phyloP scores from a whole-genome alignment of 2,113 vertebrate genomes.

The Eublepharis macularius region DNA sequence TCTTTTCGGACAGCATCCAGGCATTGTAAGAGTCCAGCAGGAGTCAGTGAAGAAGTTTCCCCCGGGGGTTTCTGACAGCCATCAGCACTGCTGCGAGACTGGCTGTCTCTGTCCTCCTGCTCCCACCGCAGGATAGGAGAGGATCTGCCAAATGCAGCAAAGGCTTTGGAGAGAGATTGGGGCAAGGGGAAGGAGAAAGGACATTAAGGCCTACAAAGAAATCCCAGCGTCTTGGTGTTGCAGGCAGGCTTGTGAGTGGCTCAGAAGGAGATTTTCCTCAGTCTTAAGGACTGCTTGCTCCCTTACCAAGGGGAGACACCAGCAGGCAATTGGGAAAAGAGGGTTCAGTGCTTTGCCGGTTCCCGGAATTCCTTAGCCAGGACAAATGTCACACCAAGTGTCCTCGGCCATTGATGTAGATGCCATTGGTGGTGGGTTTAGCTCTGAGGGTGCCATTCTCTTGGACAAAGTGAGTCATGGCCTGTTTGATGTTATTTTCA shows the following conservation, averaged over 20 bases:
- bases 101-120: not conserved
- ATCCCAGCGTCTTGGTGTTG: not conserved
- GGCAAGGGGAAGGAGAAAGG: not conserved
- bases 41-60: not conserved
- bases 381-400: slow-evolving; percentile 80
- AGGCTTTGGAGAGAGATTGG: not conserved
- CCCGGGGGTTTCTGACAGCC: not conserved
- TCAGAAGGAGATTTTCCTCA: not conserved
- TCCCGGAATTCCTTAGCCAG: not conserved
- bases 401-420: slow-evolving; percentile 82
- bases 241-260: not conserved
- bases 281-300: not conserved
- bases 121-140: not conserved
- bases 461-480: slow-evolving; percentile 85
- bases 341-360: not conserved
- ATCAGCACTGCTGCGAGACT: not conserved
- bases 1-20: no score
- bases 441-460: slow-evolving; percentile 86
- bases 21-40: not conserved
- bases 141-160: not conserved
- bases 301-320: not conserved
- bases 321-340: not conserved
- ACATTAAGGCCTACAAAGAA: no score
- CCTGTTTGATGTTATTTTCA: slow-evolving; percentile 80
- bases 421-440: slow-evolving; percentile 80